These are phyloP conservation scores for Trachemys scripta DNA, from an alignment of 2,113 vertebrate genomes.

Conservation along the genomic window DNA sequence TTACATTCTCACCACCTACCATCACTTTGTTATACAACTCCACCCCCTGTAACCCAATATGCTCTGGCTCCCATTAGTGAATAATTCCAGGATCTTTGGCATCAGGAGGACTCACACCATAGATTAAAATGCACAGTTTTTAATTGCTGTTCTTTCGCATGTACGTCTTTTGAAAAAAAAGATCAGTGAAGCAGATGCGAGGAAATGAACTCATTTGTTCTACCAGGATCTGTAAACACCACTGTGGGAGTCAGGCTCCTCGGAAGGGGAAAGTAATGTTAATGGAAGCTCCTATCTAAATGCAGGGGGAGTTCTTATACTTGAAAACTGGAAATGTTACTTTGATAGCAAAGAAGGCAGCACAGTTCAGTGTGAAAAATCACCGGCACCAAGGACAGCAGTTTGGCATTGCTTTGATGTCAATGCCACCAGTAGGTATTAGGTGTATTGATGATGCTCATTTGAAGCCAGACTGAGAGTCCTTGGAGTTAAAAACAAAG, in stretches of 20 bases:
- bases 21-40: not conserved
- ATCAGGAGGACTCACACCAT: not conserved
- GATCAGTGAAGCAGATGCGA: not conserved
- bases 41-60: not conserved
- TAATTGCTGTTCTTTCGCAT: not conserved
- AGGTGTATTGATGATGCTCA: constrained; percentile 1
- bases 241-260: not conserved
- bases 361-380: constrained; percentile 10
- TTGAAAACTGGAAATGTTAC: not conserved
- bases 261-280: constrained; percentile 9
- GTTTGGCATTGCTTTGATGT: not conserved
- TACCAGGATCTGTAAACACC: not conserved
- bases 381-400: constrained; percentile 58
- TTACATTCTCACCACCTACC: not conserved
- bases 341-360: not conserved
- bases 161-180: not conserved
- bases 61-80: not conserved
- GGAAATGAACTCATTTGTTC: not conserved
- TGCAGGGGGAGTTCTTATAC: not conserved
- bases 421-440: not conserved
- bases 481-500: constrained; percentile 44
- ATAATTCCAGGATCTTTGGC: not conserved
- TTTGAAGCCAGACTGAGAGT: constrained; percentile 43
- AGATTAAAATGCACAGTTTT: not conserved
- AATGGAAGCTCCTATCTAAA: constrained; percentile 41